Evolutionary conservation across 2,888 invertebrate species (phyloP).

Genomic region (Rhabditoides inermis): DNA sequence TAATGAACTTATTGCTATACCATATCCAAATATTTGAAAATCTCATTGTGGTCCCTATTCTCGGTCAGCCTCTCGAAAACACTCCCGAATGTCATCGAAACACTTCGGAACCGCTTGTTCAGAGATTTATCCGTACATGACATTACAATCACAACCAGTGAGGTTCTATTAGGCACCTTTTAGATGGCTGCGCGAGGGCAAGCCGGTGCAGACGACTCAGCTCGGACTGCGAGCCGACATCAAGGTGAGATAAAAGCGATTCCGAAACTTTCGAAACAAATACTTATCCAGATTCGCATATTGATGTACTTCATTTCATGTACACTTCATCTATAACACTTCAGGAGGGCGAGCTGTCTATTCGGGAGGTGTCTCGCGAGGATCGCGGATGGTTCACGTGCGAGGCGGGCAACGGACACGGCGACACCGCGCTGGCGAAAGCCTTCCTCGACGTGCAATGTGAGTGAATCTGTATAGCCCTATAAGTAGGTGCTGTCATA

Average conservation of each 20-base stretch:
- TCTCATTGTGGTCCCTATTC: too few relatives aligned
- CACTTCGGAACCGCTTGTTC: too few relatives aligned
- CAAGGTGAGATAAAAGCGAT: slow-evolving; percentile 14
- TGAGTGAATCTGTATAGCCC: too few relatives aligned
- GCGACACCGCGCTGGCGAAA: slow-evolving; percentile 19
- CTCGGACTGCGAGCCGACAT: slow-evolving; percentile 38
- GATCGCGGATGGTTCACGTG: slow-evolving; percentile 47
- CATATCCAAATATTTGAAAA: too few relatives aligned
- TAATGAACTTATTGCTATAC: too few relatives aligned
- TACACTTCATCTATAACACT: background rate
- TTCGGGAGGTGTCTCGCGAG: slow-evolving; percentile 32
- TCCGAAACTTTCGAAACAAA: background rate
- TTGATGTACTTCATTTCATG: slow-evolving; percentile 1
- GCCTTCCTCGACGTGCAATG: slow-evolving; percentile 48
- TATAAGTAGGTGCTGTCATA: too few relatives aligned
- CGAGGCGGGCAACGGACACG: slow-evolving; percentile 36
- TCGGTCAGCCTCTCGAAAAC: too few relatives aligned
- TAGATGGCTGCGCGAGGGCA: slow-evolving; percentile 41
- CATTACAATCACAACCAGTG: too few relatives aligned
- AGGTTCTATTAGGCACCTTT: too few relatives aligned
- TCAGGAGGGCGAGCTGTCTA: slow-evolving; percentile 43
- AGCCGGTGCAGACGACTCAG: slow-evolving; percentile 32
- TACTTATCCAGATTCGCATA: too few relatives aligned
- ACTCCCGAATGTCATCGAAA: too few relatives aligned
- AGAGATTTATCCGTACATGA: too few relatives aligned